These are phyloP conservation scores for Diceros bicornis DNA, from an alignment of 2,797 vertebrate genomes.

Conservation along the genomic window DNA sequence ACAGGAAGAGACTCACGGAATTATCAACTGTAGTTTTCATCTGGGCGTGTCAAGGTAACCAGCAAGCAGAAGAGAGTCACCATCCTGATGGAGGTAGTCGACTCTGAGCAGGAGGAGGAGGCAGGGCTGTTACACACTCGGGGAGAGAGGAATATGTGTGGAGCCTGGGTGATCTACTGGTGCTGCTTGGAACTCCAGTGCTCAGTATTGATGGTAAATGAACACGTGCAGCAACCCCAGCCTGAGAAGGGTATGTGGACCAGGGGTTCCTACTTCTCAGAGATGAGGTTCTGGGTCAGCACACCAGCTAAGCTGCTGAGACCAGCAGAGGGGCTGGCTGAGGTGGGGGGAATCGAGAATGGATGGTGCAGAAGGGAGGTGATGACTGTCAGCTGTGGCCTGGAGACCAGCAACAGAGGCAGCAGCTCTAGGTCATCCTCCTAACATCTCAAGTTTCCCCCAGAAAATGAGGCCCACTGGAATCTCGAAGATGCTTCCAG, in stretches of 20 bases:
- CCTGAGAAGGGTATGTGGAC: background rate
- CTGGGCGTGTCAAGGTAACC: background rate
- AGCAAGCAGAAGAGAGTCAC: background rate
- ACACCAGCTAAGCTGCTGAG: background rate
- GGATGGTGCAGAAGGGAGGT: background rate
- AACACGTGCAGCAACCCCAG: too few species aligned
- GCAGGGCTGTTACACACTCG: background rate
- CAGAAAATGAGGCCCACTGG: background rate
- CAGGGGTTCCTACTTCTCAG: background rate
- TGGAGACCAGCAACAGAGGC: background rate
- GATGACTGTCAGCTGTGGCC: fast-evolving
- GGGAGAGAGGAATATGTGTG: background rate
- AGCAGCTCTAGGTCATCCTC: background rate
- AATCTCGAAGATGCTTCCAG: background rate
- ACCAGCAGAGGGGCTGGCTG: background rate
- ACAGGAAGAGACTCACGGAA: background rate
- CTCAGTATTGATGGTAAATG: background rate
- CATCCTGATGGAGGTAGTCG: background rate
- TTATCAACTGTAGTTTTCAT: background rate
- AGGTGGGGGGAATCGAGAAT: background rate
- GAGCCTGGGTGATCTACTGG: background rate
- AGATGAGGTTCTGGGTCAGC: background rate
- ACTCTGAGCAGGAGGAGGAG: background rate
- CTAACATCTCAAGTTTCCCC: background rate
- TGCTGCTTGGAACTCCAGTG: background rate